A percentile compares a stretch with the other conserved stretches of the same genome.
Evolutionary conservation across 2,888 invertebrate genomes (phyloP).

Genomic region (Drepana falcataria): DNA sequence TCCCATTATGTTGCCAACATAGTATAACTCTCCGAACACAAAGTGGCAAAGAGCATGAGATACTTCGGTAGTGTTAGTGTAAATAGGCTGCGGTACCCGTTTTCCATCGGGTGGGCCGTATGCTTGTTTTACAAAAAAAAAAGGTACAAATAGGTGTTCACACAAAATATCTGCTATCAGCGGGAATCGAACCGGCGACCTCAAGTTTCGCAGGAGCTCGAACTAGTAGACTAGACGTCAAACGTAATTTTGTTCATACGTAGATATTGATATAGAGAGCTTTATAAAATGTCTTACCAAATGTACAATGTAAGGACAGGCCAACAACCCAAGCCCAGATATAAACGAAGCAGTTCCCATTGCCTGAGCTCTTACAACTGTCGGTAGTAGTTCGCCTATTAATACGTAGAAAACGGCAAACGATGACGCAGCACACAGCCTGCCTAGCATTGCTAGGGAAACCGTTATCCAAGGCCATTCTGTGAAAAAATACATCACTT

Average conservation of each 20-base stretch:
- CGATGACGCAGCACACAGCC: constrained; percentile 82
- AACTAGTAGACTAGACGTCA: background rate
- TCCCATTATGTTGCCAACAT: no score
- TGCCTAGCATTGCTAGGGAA: constrained; percentile 81
- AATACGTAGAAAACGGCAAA: constrained; percentile 85
- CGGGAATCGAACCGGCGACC: no score
- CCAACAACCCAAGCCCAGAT: constrained; percentile 79
- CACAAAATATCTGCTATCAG: no score
- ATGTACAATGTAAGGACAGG: constrained; percentile 82
- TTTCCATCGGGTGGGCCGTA: no score
- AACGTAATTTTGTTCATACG: background rate
- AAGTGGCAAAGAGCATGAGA: no score
- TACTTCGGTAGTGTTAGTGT: no score
- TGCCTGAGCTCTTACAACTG: constrained; percentile 81
- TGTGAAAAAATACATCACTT: constrained; percentile 18
- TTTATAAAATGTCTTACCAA: constrained; percentile 50
- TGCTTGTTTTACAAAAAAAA: no score
- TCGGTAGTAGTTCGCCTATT: constrained; percentile 83
- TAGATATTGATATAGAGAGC: background rate
- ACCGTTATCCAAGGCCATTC: constrained; percentile 82
- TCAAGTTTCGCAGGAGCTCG: no score
- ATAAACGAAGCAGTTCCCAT: constrained; percentile 83
- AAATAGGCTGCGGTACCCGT: no score
- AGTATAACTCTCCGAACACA: no score
- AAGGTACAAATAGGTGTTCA: no score